Percentiles rank a stretch among this genome's conserved stretches.
Conservation (phyloP, 1,140 invertebrate species). For the Hypothenemus hampei region DNA sequence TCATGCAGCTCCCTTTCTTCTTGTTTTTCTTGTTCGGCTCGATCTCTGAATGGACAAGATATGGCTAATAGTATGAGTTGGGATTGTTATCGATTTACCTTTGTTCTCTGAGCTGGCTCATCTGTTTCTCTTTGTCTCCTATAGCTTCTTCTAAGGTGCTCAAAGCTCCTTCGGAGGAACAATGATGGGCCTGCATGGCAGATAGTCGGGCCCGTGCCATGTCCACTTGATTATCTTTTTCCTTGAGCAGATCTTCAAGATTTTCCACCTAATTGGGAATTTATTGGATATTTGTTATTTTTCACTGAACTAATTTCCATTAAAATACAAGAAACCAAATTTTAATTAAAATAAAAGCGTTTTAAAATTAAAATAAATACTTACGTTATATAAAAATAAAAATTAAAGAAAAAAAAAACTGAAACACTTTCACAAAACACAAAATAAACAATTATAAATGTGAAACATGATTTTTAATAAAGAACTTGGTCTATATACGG, state of each 20-base stretch:
- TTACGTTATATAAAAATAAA: no score
- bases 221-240: conserved; percentile 97
- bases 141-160: conserved; percentile 93
- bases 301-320: no score
- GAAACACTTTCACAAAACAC: no score
- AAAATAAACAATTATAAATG: no score
- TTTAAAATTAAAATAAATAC: no score
- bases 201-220: conserved; percentile 85
- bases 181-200: conserved; percentile 89
- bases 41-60: conserved; percentile 55
- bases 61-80: neutral
- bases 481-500: no score
- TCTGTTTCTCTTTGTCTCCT: conserved; percentile 95
- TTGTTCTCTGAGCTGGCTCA: conserved; percentile 67
- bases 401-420: no score
- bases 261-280: conserved; percentile 90
- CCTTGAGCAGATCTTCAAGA: conserved; percentile 91
- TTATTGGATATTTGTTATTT: no score
- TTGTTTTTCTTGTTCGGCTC: conserved; percentile 93
- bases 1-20: conserved; percentile 93
- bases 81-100: conserved; percentile 12
- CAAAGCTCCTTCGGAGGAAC: conserved; percentile 85
- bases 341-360: no score
- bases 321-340: no score
- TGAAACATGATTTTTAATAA: no score